Conservation (phyloP, 2,888 invertebrate species). For the Cremastinae sp. region DNA sequence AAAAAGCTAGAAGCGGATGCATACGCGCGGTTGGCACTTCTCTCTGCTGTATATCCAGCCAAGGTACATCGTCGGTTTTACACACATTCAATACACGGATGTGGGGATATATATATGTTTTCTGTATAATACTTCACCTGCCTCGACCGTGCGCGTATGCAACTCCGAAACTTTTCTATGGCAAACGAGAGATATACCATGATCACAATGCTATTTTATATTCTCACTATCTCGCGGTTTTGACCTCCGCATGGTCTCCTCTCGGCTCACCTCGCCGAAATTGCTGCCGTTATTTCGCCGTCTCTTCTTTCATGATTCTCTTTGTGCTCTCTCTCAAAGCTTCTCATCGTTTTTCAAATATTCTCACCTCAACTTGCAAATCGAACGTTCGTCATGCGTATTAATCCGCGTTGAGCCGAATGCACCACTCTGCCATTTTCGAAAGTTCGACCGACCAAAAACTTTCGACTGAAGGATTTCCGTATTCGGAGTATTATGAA, state of each 20-base stretch:
- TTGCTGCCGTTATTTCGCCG: constrained; percentile 13
- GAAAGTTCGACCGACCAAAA: not conserved
- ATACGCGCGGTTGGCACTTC: constrained; percentile 57
- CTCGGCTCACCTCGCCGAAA: constrained; percentile 1
- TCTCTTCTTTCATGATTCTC: constrained; percentile 1
- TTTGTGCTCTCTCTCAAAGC: constrained; percentile 5
- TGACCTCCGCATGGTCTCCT: not conserved
- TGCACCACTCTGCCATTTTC: not conserved
- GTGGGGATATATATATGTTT: not conserved
- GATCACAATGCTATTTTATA: constrained; percentile 9
- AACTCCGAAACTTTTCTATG: constrained; percentile 36
- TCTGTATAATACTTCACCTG: not conserved
- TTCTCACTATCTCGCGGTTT: constrained; percentile 36
- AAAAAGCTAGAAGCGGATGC: constrained; percentile 56
- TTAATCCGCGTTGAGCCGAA: not conserved
- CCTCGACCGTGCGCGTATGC: not conserved
- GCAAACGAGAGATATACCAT: constrained; percentile 7
- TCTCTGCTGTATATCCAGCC: constrained; percentile 21
- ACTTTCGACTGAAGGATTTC: not conserved
- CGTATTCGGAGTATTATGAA: not conserved
- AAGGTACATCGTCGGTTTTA: constrained; percentile 18
- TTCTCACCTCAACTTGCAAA: not conserved
- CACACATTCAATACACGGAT: constrained; percentile 18
- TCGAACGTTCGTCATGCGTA: constrained; percentile 15
- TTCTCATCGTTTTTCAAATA: constrained; percentile 10